These are phyloP conservation scores for Drosophila paulistorum DNA, from an alignment of 1,140 invertebrate genomes.

Conservation along the genomic window DNA sequence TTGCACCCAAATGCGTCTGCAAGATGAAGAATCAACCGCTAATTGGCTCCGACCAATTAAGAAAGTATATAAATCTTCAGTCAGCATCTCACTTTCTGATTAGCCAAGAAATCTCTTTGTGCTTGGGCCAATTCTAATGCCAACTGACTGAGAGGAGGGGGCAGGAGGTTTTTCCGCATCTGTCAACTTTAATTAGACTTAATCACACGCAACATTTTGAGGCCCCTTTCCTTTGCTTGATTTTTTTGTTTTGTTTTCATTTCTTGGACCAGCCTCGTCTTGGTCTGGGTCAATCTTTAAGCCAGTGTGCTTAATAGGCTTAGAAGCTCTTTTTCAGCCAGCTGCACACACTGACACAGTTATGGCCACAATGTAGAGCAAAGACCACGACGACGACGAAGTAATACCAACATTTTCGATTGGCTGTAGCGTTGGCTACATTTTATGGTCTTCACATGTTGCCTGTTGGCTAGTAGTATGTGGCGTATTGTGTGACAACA, in stretches of 20 bases:
- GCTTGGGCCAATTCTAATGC: conserved; percentile 54
- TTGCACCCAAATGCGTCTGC: too few relatives aligned
- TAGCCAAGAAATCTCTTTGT: conserved; percentile 44
- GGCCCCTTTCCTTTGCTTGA: conserved; percentile 7
- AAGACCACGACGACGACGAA: conserved; percentile 1
- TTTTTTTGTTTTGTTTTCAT: not conserved
- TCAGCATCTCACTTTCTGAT: conserved; percentile 11
- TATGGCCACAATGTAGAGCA: conserved; percentile 15
- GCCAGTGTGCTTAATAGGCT: conserved; percentile 55
- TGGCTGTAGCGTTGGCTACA: conserved; percentile 19
- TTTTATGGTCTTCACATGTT: conserved; percentile 18
- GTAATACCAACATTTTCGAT: conserved; percentile 42
- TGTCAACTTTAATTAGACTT: conserved; percentile 69
- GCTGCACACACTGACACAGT: conserved; percentile 45
- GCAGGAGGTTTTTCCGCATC: conserved; percentile 17
- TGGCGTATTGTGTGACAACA: conserved; percentile 10
- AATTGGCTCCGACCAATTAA: conserved; percentile 61
- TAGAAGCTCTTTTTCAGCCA: conserved; percentile 16
- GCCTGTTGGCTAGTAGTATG: conserved; percentile 32
- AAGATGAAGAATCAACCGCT: conserved; percentile 2
- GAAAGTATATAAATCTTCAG: conserved; percentile 12
- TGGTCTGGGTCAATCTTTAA: conserved; percentile 59
- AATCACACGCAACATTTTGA: conserved; percentile 43
- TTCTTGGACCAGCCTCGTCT: conserved; percentile 28
- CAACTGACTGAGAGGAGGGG: not conserved